Evolutionary conservation across 1,140 invertebrate genomes (phyloP).

Genomic region (Olivierus martensii): DNA sequence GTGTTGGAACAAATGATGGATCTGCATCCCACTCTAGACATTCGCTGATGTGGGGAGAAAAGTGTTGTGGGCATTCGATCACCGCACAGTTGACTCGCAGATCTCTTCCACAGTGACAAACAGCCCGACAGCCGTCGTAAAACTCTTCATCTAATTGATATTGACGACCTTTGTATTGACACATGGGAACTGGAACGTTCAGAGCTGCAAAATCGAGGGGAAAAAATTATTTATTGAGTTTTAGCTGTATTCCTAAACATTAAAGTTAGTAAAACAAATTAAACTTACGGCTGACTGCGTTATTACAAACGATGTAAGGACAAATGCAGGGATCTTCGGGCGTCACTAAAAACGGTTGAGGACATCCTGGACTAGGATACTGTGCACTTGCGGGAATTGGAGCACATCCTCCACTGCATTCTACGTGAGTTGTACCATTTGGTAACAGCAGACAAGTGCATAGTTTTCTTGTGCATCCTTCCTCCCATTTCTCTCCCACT

Average conservation of each 20-base stretch:
- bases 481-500: conserved; percentile 20
- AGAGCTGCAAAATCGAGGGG: background rate
- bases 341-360: conserved; percentile 19
- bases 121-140: conserved; percentile 54
- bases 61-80: conserved; percentile 21
- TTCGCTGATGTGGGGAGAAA: conserved; percentile 41
- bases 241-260: too few relatives aligned
- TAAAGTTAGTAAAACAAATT: background rate
- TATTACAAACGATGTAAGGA: conserved; percentile 23
- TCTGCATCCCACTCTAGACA: conserved; percentile 71
- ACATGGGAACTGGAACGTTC: conserved; percentile 22
- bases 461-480: conserved; percentile 16
- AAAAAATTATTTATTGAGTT: too few relatives aligned
- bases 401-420: conserved; percentile 21
- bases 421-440: conserved; percentile 17
- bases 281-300: conserved; percentile 13
- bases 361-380: conserved; percentile 18
- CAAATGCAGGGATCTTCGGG: conserved; percentile 21
- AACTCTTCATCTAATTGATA: conserved; percentile 47
- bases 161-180: conserved; percentile 40
- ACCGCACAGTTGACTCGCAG: conserved; percentile 52
- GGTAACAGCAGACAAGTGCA: conserved; percentile 16
- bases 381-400: conserved; percentile 14
- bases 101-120: conserved; percentile 50
- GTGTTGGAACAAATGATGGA: conserved; percentile 47